A percentile compares a stretch with the other conserved stretches of the same genome.
phyloP scores from a whole-genome alignment of 2,888 invertebrate species.

The Amiota minor region DNA sequence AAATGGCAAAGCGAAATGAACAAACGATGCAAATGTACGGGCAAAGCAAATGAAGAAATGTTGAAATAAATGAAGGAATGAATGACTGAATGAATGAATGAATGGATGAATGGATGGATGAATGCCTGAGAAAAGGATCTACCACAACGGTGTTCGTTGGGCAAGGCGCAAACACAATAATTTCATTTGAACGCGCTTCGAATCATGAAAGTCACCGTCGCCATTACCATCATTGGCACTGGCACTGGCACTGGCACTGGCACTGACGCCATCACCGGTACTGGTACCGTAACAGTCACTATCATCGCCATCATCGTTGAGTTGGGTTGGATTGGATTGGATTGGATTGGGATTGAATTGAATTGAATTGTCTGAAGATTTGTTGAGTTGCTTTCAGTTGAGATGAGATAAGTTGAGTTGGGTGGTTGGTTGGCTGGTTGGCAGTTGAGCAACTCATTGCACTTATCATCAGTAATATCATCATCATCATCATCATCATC shows the following conservation, averaged over 20 bases:
- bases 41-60: constrained; percentile 2
- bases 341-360: no score
- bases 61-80: background rate
- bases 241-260: background rate
- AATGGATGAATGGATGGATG: background rate
- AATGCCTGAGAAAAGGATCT: background rate
- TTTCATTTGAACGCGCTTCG: constrained; percentile 54
- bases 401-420: no score
- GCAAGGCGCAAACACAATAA: constrained; percentile 49
- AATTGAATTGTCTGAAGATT: no score
- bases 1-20: background rate
- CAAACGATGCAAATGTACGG: background rate
- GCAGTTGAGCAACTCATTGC: background rate
- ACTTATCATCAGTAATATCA: background rate
- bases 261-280: background rate
- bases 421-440: no score
- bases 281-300: background rate
- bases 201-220: background rate
- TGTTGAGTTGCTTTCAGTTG: no score
- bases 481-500: background rate
- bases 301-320: background rate
- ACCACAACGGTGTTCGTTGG: constrained; percentile 25
- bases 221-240: background rate
- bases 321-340: no score
- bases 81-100: constrained; percentile 1